These are phyloP conservation scores for Sinodicranocentrus sp. DNA, from an alignment of 2,888 invertebrate genomes.

Conservation along the genomic window DNA sequence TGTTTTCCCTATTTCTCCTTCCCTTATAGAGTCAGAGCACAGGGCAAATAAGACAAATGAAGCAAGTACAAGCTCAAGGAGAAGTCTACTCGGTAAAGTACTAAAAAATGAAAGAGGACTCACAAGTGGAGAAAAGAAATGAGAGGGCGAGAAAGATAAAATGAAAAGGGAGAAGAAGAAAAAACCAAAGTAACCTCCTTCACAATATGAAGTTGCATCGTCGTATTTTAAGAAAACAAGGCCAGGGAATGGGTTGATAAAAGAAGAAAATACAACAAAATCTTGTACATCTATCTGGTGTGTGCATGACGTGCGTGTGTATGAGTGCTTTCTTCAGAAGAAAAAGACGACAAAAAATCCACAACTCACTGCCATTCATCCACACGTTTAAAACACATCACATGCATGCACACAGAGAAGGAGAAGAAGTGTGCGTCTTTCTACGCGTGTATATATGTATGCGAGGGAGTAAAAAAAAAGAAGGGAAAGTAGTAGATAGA, in stretches of 20 bases:
- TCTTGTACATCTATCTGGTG: neutral
- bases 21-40: too few relatives aligned
- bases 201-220: neutral
- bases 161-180: neutral
- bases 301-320: constrained; percentile 28
- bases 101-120: constrained; percentile 30
- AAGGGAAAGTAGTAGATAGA: constrained; percentile 30
- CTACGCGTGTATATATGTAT: neutral
- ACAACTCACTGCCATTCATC: constrained; percentile 52
- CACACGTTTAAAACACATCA: constrained; percentile 56
- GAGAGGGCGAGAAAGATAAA: neutral
- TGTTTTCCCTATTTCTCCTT: constrained; percentile 16
- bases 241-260: neutral
- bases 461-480: constrained; percentile 22
- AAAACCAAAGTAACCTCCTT: neutral
- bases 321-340: constrained; percentile 17
- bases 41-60: neutral
- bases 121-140: constrained; percentile 3
- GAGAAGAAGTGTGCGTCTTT: neutral
- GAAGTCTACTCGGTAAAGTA: neutral
- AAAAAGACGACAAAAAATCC: constrained; percentile 17
- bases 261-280: constrained; percentile 1
- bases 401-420: constrained; percentile 28
- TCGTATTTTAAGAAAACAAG: neutral
- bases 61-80: constrained; percentile 3